phyloP scores from a whole-genome alignment of 2,888 invertebrate genomes.

The Orthosia gothica region DNA sequence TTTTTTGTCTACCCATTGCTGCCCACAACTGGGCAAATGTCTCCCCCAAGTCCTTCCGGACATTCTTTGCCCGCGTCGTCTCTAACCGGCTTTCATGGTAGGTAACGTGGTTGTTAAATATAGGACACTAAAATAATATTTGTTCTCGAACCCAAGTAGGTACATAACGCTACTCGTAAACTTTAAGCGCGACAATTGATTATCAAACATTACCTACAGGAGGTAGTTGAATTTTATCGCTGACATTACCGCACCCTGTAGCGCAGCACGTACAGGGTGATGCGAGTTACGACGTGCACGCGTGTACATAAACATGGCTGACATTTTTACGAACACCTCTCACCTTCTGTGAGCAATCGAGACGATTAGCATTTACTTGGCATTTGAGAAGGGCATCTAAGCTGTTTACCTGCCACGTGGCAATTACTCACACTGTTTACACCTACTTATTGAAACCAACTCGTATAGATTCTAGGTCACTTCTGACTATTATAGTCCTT shows the following conservation, averaged over 20 bases:
- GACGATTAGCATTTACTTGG: slow-evolving; percentile 88
- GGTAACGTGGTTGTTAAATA: too few relatives aligned
- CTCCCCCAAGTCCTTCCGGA: too few relatives aligned
- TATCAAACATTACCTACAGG: slow-evolving; percentile 29
- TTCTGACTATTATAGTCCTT: background rate
- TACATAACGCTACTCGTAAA: slow-evolving; percentile 1
- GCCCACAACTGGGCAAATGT: too few relatives aligned
- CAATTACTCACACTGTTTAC: slow-evolving; percentile 35
- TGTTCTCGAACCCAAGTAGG: background rate
- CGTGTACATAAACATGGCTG: slow-evolving; percentile 57
- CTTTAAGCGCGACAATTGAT: slow-evolving; percentile 16
- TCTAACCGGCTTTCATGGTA: too few relatives aligned
- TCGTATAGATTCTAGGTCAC: background rate
- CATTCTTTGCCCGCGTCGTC: too few relatives aligned
- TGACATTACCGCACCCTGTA: slow-evolving; percentile 33
- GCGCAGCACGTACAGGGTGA: slow-evolving; percentile 23
- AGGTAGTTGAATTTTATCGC: slow-evolving; percentile 54
- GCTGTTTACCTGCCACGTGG: slow-evolving; percentile 48
- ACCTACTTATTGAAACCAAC: background rate
- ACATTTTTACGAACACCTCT: slow-evolving; percentile 78
- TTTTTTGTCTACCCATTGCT: too few relatives aligned
- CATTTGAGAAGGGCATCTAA: slow-evolving; percentile 86
- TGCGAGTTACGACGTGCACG: slow-evolving; percentile 31
- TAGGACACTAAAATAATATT: too few relatives aligned
- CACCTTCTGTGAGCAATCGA: slow-evolving; percentile 80